Evolutionary conservation across 2,113 vertebrate species (phyloP), one percentile per base, ranked within the genome.

Genomic region (Burhinus bistriatus): DNA sequence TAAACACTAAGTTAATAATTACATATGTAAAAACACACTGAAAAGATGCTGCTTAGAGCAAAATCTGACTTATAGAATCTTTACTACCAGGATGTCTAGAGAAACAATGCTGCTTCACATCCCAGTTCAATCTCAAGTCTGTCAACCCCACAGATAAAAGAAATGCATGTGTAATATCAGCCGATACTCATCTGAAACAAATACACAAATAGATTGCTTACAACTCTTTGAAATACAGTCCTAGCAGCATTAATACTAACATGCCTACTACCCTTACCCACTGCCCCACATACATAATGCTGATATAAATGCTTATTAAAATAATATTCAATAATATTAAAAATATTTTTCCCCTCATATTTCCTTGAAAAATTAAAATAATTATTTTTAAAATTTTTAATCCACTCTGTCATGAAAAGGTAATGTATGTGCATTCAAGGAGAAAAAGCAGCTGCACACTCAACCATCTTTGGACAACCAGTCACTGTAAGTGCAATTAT

Each of bases 21-120:
- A 62, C 4, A 5, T 21, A 23, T 15, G 14, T 15, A 14, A 73
- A 89, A 17, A 52, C 7, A 22, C 34, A 42, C 38, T 8, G 12
- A 61, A 77, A 82, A 40, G 59, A 44, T 11, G 16, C 32, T 69
- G 72, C n/a, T 69, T 29, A 9, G 38, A 80, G 62, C 29, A 72
- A 72, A 94, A 72, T 2, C 8, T 23, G 34, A 47, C 40, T 45
- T 51, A 55, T 0, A 42, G 79, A 68, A 77, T 26, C 80, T 59
- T 69, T 47, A 42, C 44, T 21, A 5, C 6, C 29, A 55, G 44
- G 16, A 27, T n/a, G 20, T 15, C 36, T 34, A 54, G 5, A 47
- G 40, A 83, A 91, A 29, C 21, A 61, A 62, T 2, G 4, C 22
- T 6, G 3, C 38, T 34, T 58, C 0, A 0, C 58, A 36, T 9